A percentile compares a stretch with the other conserved stretches of the same genome.
phyloP scores from a whole-genome alignment of 2,113 vertebrate genomes.

The Andinoacara biseriatus region DNA sequence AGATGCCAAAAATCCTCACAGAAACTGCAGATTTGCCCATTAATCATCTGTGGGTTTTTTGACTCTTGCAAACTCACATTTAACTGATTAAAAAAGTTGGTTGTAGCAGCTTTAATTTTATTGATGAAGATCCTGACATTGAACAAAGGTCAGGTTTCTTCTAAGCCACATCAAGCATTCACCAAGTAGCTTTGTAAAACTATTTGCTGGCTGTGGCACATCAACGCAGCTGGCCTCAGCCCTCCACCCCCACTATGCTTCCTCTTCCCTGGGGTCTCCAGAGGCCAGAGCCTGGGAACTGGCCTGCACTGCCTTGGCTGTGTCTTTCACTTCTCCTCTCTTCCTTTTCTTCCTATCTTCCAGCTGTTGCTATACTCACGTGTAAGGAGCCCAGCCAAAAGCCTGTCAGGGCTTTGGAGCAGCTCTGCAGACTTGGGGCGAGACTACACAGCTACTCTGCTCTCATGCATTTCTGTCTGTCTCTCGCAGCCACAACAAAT shows the following conservation, averaged over 20 bases:
- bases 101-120: neutral
- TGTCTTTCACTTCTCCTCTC: conserved; percentile 28
- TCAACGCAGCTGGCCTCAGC: conserved; percentile 51
- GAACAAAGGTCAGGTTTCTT: neutral
- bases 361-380: conserved; percentile 76
- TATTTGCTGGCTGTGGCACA: conserved; percentile 17
- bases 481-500: conserved; percentile 27
- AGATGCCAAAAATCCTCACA: neutral
- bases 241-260: conserved; percentile 18
- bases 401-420: conserved; percentile 59
- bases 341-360: conserved; percentile 39
- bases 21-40: neutral
- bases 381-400: conserved; percentile 73
- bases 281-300: conserved; percentile 74
- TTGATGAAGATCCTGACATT: neutral
- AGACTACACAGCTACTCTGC: conserved; percentile 21
- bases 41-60: neutral
- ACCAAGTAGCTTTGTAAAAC: conserved; percentile 15
- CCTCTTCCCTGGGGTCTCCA: conserved; percentile 56
- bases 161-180: neutral
- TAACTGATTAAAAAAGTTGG: neutral
- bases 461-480: conserved; percentile 37
- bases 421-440: conserved; percentile 37
- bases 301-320: conserved; percentile 51
- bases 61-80: neutral